Evolutionary conservation across 2,797 vertebrate genomes (phyloP), one percentile per base, ranked within the genome.

Genomic region (Pangasius sanitwongsei): DNA sequence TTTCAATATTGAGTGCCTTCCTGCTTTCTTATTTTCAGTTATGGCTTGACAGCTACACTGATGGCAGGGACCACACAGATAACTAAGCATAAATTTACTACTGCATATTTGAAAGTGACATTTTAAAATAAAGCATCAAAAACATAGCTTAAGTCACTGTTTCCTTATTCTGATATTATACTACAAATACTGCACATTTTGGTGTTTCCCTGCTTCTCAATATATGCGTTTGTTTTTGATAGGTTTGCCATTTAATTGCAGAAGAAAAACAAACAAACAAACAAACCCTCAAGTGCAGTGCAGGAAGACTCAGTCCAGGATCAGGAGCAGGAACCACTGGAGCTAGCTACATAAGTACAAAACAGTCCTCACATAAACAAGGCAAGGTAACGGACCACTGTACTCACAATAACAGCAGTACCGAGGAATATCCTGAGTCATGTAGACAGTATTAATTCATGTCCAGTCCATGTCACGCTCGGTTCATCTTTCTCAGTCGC

Each of bases 351-450:
- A 80, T 6, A 12, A 28, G 1, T n/a, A 65, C 31, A 65, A 48
- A 57, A 70, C 6, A 55, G 23, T 6, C n/a, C 65, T 31, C 25
- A 44, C n/a, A 59, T 61, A 53, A 69, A 53, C 37, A 67, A n/a
- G 12, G 34, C 28, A 61, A 69, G 31, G 6, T 65, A 69, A 55
- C 28, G 81, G 12, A 80, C 6, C n/a, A 15, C 6, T 1, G 1
- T 85, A 88, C 87, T 85, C 83, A 85, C 87, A 57, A 53, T 80
- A 44, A 69, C 44, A 5, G 44, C 23, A 31, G 25, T 37, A 31
- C 15, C 12, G 85, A 57, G 34, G 6, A n/a, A 41, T 69, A 55
- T 48, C 31, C 9, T 34, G 61, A 44, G 28, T 86, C 63, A 61
- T 37, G 37, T 25, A 86, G 65, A 34, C 31, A 11, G 34, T 41